Evolutionary conservation across 2,888 invertebrate genomes (phyloP).

Genomic region (Xanthia icteritia): DNA sequence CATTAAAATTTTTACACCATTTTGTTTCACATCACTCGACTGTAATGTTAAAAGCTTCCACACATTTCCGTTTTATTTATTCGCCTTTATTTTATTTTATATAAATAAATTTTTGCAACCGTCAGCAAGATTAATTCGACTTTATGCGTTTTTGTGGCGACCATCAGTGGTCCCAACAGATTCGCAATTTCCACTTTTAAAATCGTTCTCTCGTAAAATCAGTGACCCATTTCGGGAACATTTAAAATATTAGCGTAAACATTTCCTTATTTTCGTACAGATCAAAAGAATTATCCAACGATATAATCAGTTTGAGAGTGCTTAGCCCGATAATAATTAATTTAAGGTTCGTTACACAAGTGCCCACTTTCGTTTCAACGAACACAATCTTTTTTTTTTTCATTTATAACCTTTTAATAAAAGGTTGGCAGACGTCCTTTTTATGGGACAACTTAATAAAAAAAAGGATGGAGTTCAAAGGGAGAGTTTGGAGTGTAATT

Average conservation of each 20-base stretch:
- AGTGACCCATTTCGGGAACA: conserved; percentile 56
- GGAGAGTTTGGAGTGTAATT: conserved; percentile 75
- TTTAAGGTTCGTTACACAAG: conserved; percentile 68
- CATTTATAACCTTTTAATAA: conserved; percentile 76
- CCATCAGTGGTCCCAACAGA: conserved; percentile 21
- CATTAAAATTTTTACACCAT: background rate
- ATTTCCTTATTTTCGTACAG: conserved; percentile 57
- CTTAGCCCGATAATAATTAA: conserved; percentile 72
- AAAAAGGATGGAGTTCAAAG: conserved; percentile 73
- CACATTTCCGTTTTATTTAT: conserved; percentile 42
- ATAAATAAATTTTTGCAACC: conserved; percentile 57
- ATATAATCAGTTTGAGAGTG: conserved; percentile 65
- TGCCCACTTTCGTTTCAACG: conserved; percentile 68
- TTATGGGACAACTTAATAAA: conserved; percentile 76
- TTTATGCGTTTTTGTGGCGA: conserved; percentile 58
- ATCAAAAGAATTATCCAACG: conserved; percentile 64
- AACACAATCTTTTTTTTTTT: conserved; percentile 72
- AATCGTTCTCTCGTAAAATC: conserved; percentile 46
- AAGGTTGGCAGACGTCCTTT: conserved; percentile 70
- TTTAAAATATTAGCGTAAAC: conserved; percentile 57
- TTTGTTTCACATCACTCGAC: background rate
- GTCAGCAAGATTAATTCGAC: conserved; percentile 58
- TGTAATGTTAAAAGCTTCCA: conserved; percentile 42
- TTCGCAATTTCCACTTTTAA: conserved; percentile 37
- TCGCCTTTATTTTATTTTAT: conserved; percentile 53